A percentile compares a stretch with the other conserved stretches of the same genome.
These are phyloP conservation scores for Sparus aurata DNA, from an alignment of 2,797 vertebrate species.

Conservation along the genomic window DNA sequence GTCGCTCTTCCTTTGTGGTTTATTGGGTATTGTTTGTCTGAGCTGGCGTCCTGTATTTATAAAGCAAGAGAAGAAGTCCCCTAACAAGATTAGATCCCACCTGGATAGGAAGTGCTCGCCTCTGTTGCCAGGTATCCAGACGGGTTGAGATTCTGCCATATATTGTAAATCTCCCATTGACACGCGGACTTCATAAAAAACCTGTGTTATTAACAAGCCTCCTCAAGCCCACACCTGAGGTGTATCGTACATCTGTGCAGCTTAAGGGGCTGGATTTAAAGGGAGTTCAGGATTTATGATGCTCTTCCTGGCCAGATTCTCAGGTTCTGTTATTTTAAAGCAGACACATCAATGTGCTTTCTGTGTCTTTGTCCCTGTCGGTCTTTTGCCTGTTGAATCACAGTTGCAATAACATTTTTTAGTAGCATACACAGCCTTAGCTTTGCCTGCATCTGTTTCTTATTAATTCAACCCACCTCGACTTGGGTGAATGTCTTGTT, in stretches of 20 bases:
- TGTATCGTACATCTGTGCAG: conserved; percentile 57
- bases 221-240: conserved; percentile 61
- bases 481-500: conserved; percentile 49
- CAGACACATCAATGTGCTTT: conserved; percentile 9
- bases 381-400: not conserved
- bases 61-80: conserved; percentile 82
- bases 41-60: conserved; percentile 82
- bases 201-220: conserved; percentile 73
- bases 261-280: conserved; percentile 32
- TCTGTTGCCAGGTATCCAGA: conserved; percentile 80
- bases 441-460: conserved; percentile 43
- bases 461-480: conserved; percentile 37
- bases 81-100: conserved; percentile 85
- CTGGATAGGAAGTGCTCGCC: conserved; percentile 81
- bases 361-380: conserved; percentile 15
- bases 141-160: conserved; percentile 63
- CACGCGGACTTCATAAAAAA: conserved; percentile 73
- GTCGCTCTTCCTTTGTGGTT: conserved; percentile 81
- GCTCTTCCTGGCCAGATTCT: conserved; percentile 41
- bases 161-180: conserved; percentile 78
- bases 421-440: conserved; percentile 5
- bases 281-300: conserved; percentile 46
- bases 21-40: conserved; percentile 84
- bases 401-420: conserved; percentile 14
- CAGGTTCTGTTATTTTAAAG: conserved; percentile 28